Base-by-base conservation (phyloP, 2,797 vertebrate genomes). In the Alauda arvensis region DNA sequence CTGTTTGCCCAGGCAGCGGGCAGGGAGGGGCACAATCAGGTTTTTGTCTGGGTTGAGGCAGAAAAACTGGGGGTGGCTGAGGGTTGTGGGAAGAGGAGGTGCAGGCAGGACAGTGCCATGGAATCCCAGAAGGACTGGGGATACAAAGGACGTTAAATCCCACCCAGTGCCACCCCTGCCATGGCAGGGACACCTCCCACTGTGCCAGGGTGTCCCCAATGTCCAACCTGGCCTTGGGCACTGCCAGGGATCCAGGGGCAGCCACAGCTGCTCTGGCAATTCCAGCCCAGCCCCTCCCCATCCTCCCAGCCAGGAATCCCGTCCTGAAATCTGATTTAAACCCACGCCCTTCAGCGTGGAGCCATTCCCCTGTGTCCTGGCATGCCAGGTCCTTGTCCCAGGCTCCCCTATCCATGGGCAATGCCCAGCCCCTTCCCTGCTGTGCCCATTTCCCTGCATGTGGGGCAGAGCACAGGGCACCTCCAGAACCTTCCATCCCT, bases 381-480 rank as follows among this genome's bases (percentile, higher is more conserved):
- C 31, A 9, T 12, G 12, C 42, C 62, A 12, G 3, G 2, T 13
- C 53, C 70, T 25, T 21, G 43, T n/a, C 12, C 21, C 51, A 20
- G 0, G 7, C 8, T 25, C 26, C 62, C 33, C 34, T 3, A 2
- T 3, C 56, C 4, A 0, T 0, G 17, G 56, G 33, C 53, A 18
- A 0, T 55, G 37, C 51, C 71, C 60, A 6, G 1, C 11, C 10
- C 52, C 12, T n/a, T 51, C 34, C 3, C 70, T 34, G 13, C 51
- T 60, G 31, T 5, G 4, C 17, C 19, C 20, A 4, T 3, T 1
- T 28, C 33, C 0, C 8, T 0, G 15, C 5, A 4, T 3, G 23
- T 19, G 39, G 37, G 20, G 6, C 34, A 26, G 29, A 25, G 53
- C 5, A 26, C 34, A 39, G 45, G 59, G 26, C 19, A 15, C 33